Percentiles rank a stretch among this genome's conserved stretches.
Evolutionary conservation across 2,797 vertebrate species (phyloP).

Genomic region (Erethizon dorsatum): DNA sequence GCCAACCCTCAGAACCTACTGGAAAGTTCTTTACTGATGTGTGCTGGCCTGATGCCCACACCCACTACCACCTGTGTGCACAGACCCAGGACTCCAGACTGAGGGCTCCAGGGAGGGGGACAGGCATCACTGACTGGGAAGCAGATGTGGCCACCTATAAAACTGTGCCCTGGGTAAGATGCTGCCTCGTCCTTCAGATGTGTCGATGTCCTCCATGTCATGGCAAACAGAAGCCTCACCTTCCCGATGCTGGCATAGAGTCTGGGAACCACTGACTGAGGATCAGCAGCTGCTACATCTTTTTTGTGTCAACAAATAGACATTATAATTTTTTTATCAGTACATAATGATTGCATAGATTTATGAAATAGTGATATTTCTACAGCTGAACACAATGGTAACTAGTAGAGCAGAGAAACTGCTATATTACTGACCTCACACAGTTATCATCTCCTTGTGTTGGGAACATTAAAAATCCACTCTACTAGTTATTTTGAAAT

Average conservation of each 20-base stretch:
- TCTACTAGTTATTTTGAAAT: not conserved
- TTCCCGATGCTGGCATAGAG: not conserved
- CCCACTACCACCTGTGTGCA: accelerated
- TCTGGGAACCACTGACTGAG: accelerated
- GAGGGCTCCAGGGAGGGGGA: too few species aligned
- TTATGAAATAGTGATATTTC: not conserved
- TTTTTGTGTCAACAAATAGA: not conserved
- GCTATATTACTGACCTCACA: not conserved
- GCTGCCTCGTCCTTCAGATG: not conserved
- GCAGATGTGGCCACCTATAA: not conserved
- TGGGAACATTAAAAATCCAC: not conserved
- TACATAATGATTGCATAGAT: not conserved
- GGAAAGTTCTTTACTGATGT: accelerated
- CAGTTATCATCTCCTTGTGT: not conserved
- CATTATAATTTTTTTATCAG: not conserved
- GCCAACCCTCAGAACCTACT: not conserved
- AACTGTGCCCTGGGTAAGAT: too few species aligned
- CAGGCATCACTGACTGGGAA: not conserved
- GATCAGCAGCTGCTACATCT: not conserved
- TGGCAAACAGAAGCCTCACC: not conserved
- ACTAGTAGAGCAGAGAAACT: not conserved
- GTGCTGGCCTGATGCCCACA: not conserved
- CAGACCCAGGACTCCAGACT: not conserved
- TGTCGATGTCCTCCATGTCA: not conserved
- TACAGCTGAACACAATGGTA: not conserved